Evolutionary conservation across 1,140 invertebrate species (phyloP).

Genomic region (Drosophila pallidifrons): DNA sequence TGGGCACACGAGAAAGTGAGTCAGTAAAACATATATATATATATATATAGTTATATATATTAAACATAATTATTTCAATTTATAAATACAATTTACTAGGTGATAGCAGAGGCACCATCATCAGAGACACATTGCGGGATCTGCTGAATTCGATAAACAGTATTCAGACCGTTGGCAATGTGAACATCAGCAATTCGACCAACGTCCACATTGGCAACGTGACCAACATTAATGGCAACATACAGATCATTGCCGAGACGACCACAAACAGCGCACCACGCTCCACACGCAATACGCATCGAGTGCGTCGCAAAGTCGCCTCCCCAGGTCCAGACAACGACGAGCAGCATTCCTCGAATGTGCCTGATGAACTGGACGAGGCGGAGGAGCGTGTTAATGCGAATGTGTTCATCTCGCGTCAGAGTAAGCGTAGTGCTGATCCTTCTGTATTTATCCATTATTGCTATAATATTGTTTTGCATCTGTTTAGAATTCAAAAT

Average conservation of each 20-base stretch:
- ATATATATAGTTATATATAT: not conserved
- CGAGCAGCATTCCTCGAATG: not conserved
- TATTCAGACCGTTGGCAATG: constrained; percentile 79
- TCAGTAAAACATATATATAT: not conserved
- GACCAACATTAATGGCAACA: constrained; percentile 85
- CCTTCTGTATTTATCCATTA: not conserved
- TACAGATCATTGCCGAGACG: constrained; percentile 79
- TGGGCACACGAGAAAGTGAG: constrained; percentile 63
- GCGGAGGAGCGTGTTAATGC: constrained; percentile 57
- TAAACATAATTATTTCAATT: not conserved
- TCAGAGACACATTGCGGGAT: constrained; percentile 64
- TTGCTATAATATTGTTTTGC: not conserved
- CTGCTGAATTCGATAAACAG: constrained; percentile 75
- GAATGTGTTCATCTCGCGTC: constrained; percentile 61
- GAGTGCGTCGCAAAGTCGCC: constrained; percentile 33
- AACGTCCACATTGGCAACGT: constrained; percentile 85
- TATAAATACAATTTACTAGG: constrained; percentile 15
- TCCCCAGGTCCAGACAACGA: not conserved
- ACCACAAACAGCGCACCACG: constrained; percentile 6
- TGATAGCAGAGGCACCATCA: constrained; percentile 43
- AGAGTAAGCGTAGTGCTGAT: constrained; percentile 42
- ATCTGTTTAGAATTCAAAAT: constrained; percentile 68
- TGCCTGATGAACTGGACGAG: constrained; percentile 41
- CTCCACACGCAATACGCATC: constrained; percentile 5
- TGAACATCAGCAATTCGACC: constrained; percentile 82